phyloP scores from a whole-genome alignment of 2,888 invertebrate species.

The Dermolepida albohirtum region DNA sequence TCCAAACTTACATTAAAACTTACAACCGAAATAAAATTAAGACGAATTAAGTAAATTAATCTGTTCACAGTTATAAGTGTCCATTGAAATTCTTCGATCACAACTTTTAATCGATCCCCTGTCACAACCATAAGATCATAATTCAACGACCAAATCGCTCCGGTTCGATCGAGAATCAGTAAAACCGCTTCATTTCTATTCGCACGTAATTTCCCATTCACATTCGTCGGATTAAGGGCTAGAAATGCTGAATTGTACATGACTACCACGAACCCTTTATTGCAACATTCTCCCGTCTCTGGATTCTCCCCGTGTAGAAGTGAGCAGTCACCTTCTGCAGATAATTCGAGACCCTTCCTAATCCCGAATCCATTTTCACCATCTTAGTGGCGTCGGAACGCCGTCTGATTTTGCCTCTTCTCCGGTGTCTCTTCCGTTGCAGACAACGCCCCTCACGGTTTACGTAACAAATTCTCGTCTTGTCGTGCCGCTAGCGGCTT shows the following conservation, averaged over 20 bases:
- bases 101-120: neutral
- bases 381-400: neutral
- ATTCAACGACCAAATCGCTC: neutral
- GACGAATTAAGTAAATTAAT: too few species aligned
- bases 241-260: slow-evolving; percentile 8
- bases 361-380: slow-evolving; percentile 1
- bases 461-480: too few species aligned
- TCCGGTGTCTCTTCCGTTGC: too few species aligned
- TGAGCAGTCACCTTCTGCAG: neutral
- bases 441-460: too few species aligned
- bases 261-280: neutral
- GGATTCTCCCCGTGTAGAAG: neutral
- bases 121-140: neutral
- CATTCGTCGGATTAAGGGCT: slow-evolving; percentile 5
- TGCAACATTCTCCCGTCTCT: neutral
- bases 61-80: too few species aligned
- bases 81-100: neutral
- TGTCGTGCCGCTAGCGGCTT: too few species aligned
- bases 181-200: neutral
- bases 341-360: slow-evolving; percentile 10
- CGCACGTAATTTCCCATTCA: slow-evolving; percentile 14
- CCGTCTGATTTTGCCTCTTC: too few species aligned
- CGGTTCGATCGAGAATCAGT: neutral
- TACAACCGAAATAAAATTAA: too few species aligned
- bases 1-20: too few species aligned